phyloP scores from a whole-genome alignment of 2,113 vertebrate species.

The Cheirogaleus medius region DNA sequence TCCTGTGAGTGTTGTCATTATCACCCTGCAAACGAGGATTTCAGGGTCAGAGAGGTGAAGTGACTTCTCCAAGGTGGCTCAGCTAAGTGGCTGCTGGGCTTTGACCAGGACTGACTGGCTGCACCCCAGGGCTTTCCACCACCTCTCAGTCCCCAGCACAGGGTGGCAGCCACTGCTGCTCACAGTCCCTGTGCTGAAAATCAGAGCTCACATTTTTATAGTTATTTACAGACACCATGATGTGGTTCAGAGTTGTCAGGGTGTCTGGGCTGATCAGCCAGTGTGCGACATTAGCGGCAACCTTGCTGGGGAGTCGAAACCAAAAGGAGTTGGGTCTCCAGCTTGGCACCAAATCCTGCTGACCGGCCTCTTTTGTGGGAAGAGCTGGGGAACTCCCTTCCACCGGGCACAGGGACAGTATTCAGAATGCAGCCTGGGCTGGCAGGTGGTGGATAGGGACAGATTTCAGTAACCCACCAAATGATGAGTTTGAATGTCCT shows the following conservation, averaged over 20 bases:
- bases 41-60: not conserved
- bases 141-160: not conserved
- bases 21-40: not conserved
- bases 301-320: not conserved
- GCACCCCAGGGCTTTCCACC: not conserved
- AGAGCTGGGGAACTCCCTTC: not conserved
- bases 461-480: not conserved
- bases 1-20: not conserved
- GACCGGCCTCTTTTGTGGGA: not conserved
- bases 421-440: not conserved
- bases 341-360: not conserved
- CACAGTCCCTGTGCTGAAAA: rapidly evolving
- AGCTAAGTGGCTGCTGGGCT: not conserved
- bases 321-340: not conserved
- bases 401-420: not conserved
- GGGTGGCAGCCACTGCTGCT: not conserved
- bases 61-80: not conserved
- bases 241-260: not conserved
- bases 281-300: not conserved
- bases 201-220: not conserved
- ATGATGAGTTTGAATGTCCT: not conserved
- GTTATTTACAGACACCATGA: not conserved
- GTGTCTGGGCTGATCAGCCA: rapidly evolving
- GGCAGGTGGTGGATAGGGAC: not conserved
- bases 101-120: not conserved